Percentiles rank a stretch among this genome's conserved stretches.
Conservation (phyloP, 2,113 vertebrate genomes). For the Tricholaema leucomelas region DNA sequence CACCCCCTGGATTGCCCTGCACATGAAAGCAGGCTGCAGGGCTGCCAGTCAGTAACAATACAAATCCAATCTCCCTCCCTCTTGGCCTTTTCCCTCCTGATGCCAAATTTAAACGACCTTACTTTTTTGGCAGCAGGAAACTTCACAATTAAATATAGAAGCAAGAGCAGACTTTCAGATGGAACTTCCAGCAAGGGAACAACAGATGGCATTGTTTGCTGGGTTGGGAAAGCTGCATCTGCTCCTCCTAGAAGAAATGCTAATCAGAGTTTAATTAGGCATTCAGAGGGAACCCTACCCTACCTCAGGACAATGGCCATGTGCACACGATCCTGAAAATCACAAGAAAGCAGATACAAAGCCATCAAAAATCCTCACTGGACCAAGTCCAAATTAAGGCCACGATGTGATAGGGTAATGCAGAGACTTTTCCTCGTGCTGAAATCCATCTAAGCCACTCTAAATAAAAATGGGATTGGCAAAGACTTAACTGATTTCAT, state of each 20-base stretch:
- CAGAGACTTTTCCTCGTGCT: background rate
- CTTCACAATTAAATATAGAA: conserved; percentile 60
- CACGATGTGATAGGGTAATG: background rate
- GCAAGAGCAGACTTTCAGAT: conserved; percentile 44
- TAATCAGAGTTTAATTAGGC: conserved; percentile 56
- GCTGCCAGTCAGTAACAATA: background rate
- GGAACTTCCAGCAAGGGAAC: conserved; percentile 47
- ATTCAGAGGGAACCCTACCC: conserved; percentile 30
- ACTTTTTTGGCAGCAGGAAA: conserved; percentile 35
- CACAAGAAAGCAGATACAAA: conserved; percentile 5
- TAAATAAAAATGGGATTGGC: background rate
- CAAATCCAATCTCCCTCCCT: conserved; percentile 1
- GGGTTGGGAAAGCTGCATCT: conserved; percentile 62
- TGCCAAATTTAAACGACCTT: conserved; percentile 36
- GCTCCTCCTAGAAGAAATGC: conserved; percentile 66
- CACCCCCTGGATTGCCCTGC: background rate
- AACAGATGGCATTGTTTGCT: conserved; percentile 62
- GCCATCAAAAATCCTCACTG: conserved; percentile 3
- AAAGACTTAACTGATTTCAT: background rate
- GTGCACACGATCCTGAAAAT: conserved; percentile 18
- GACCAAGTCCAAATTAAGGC: background rate
- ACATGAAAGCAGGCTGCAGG: background rate
- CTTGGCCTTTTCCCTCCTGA: background rate
- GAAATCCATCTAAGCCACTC: background rate
- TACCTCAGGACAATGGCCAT: background rate